Conservation (phyloP, 2,113 vertebrate species). For the Bettongia penicillata region DNA sequence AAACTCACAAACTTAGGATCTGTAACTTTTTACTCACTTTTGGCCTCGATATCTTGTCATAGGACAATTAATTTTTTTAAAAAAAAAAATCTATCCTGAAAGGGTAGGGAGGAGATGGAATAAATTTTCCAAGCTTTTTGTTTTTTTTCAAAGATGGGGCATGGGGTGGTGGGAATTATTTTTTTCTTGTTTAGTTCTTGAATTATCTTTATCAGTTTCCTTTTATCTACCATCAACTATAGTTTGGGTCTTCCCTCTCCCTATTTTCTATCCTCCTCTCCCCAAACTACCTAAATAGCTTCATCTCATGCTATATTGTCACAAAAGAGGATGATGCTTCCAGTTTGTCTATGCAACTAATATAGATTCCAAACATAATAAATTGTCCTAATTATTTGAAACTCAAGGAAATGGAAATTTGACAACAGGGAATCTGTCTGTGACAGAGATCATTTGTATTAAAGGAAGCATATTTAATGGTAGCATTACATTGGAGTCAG, state of each 20-base stretch:
- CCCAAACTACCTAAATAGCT: conserved; percentile 62
- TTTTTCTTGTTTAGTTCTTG: conserved; percentile 58
- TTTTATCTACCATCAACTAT: background rate
- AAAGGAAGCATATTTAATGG: conserved; percentile 33
- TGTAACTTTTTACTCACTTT: background rate
- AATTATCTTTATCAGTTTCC: conserved; percentile 59
- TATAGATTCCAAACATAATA: conserved; percentile 55
- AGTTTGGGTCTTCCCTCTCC: background rate
- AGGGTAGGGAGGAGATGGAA: background rate
- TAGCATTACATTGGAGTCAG: conserved; percentile 35
- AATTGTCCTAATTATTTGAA: conserved; percentile 54
- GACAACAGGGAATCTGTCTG: conserved; percentile 50
- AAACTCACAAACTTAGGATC: too few species aligned
- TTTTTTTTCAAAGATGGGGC: conserved; percentile 29
- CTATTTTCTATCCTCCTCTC: conserved; percentile 52
- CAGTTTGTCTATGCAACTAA: conserved; percentile 33
- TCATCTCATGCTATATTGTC: conserved; percentile 60
- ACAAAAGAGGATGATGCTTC: conserved; percentile 49
- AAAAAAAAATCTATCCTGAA: background rate
- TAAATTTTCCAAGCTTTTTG: conserved; percentile 18
- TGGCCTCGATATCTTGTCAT: too few species aligned
- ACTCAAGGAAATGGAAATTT: conserved; percentile 59
- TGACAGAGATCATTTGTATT: conserved; percentile 44
- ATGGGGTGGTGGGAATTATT: background rate
- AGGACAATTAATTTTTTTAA: too few species aligned